These are phyloP conservation scores for Astur gentilis DNA, from an alignment of 2,113 vertebrate genomes.

Conservation along the genomic window DNA sequence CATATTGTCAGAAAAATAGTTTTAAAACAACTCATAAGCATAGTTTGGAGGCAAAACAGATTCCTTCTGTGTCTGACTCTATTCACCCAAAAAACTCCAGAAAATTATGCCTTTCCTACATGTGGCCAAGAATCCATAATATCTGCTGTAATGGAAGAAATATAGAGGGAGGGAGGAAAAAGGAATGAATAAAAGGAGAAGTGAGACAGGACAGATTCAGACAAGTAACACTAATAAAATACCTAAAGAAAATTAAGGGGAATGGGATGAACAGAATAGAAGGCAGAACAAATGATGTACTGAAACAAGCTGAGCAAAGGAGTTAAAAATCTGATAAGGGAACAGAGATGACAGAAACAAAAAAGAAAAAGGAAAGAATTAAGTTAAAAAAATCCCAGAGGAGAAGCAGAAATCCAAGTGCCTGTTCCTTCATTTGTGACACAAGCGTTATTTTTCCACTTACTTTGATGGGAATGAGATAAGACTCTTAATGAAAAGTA, in stretches of 20 bases:
- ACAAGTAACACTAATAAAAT: not conserved
- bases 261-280: not conserved
- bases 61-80: not conserved
- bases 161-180: not conserved
- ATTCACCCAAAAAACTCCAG: not conserved
- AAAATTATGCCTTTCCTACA: not conserved
- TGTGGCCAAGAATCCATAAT: not conserved
- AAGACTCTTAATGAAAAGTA: not conserved
- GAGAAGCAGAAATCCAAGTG: not conserved
- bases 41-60: not conserved
- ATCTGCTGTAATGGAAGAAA: not conserved
- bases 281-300: not conserved
- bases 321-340: not conserved
- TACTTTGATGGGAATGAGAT: not conserved
- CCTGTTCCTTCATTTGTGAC: not conserved
- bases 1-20: not conserved
- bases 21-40: not conserved
- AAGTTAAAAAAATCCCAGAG: not conserved
- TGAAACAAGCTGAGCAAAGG: not conserved
- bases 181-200: not conserved
- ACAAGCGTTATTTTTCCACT: not conserved
- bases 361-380: not conserved
- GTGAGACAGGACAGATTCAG: not conserved
- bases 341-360: not conserved
- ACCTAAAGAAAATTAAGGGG: not conserved